These are phyloP conservation scores for Tineola bisselliella DNA, from an alignment of 2,888 invertebrate genomes.

Conservation along the genomic window DNA sequence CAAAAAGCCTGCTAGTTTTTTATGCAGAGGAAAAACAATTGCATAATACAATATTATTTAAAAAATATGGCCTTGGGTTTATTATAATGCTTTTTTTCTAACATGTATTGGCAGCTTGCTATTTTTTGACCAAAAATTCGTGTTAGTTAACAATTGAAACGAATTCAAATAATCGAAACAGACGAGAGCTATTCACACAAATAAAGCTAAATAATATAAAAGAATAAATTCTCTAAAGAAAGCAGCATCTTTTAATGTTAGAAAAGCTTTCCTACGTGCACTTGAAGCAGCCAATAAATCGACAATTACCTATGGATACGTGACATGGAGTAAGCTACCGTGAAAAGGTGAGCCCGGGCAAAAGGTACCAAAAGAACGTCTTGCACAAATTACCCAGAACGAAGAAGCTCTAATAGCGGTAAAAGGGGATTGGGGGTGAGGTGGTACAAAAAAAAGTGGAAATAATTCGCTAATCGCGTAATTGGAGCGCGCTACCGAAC, in stretches of 20 bases:
- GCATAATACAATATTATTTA: too few species aligned
- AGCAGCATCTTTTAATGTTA: background rate
- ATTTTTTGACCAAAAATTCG: too few species aligned
- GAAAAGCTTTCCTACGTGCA: slow-evolving; percentile 4
- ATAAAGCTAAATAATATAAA: background rate
- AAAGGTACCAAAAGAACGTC: slow-evolving; percentile 54
- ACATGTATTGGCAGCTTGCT: too few species aligned
- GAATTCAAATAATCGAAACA: too few species aligned
- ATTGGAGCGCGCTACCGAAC: slow-evolving; percentile 66
- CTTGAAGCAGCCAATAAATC: slow-evolving; percentile 12
- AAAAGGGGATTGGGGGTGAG: background rate
- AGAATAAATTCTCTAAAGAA: slow-evolving; percentile 1
- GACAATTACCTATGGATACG: slow-evolving; percentile 15
- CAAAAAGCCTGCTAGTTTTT: too few species aligned
- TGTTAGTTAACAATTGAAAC: too few species aligned
- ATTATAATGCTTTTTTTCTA: too few species aligned
- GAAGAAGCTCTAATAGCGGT: slow-evolving; percentile 4
- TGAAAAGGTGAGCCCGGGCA: slow-evolving; percentile 13
- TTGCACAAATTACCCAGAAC: slow-evolving; percentile 13
- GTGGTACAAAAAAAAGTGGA: slow-evolving; percentile 54
- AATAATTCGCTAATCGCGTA: slow-evolving; percentile 68
- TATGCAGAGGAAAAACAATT: too few species aligned
- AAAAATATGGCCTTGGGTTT: too few species aligned
- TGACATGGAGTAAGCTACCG: slow-evolving; percentile 12
- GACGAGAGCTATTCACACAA: background rate